Conservation (phyloP, 1,140 invertebrate species). For the Drosophila kikkawai region DNA sequence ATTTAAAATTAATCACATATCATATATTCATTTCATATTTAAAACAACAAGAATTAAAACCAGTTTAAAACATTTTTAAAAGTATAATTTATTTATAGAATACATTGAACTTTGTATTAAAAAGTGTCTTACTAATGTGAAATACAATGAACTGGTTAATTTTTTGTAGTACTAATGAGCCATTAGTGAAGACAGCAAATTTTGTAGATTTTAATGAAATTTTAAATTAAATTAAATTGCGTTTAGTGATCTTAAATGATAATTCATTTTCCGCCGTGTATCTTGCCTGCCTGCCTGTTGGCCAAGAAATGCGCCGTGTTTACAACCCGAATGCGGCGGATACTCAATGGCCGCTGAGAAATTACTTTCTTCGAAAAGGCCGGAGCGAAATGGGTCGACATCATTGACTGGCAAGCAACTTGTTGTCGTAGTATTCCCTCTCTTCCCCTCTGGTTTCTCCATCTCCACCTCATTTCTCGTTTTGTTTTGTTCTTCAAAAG, state of each 20-base stretch:
- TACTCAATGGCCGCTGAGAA: constrained; percentile 58
- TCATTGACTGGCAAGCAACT: constrained; percentile 57
- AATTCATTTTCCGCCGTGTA: constrained; percentile 20
- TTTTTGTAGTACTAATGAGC: too few relatives aligned
- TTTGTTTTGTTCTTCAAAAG: constrained; percentile 66
- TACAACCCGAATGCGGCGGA: constrained; percentile 39
- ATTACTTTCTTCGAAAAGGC: constrained; percentile 70
- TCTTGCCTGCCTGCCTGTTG: constrained; percentile 26
- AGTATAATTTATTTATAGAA: too few relatives aligned
- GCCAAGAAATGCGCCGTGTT: constrained; percentile 43
- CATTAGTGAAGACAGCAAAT: too few relatives aligned
- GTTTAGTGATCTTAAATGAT: not conserved
- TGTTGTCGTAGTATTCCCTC: constrained; percentile 42
- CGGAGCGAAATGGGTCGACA: constrained; percentile 72
- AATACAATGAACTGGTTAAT: not conserved
- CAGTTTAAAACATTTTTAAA: too few relatives aligned
- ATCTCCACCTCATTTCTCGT: constrained; percentile 24
- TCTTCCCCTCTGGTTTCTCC: not conserved
- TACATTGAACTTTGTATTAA: not conserved
- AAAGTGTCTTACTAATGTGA: not conserved
- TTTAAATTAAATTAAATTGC: not conserved
- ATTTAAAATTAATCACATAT: too few relatives aligned
- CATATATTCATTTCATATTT: too few relatives aligned
- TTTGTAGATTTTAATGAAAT: not conserved
- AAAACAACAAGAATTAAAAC: not conserved